Percentiles rank a stretch among this genome's conserved stretches.
These are phyloP conservation scores for Dynastes maya DNA, from an alignment of 2,888 invertebrate genomes.

Conservation along the genomic window DNA sequence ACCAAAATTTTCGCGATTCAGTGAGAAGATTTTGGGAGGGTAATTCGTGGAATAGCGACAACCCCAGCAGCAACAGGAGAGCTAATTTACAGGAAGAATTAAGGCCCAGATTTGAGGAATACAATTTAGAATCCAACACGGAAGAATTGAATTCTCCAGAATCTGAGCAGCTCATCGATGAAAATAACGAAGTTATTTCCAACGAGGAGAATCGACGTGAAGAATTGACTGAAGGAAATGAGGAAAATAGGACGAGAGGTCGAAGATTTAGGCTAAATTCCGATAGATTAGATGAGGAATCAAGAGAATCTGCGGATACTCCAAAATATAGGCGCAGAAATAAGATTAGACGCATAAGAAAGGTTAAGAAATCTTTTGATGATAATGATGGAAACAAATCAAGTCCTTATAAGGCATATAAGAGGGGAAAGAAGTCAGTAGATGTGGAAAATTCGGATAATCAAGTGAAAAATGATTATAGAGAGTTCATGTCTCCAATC, in stretches of 20 bases:
- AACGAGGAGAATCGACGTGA: constrained; percentile 50
- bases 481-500: constrained; percentile 20
- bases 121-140: constrained; percentile 33
- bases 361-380: constrained; percentile 45
- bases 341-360: constrained; percentile 33
- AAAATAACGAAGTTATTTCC: constrained; percentile 34
- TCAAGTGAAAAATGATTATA: constrained; percentile 46
- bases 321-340: constrained; percentile 16
- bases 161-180: constrained; percentile 43
- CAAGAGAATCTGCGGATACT: constrained; percentile 8
- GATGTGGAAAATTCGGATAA: constrained; percentile 58
- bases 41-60: constrained; percentile 49
- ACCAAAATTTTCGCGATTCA: constrained; percentile 52
- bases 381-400: constrained; percentile 9
- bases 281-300: constrained; percentile 52
- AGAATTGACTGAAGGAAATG: constrained; percentile 44
- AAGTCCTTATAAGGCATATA: constrained; percentile 61
- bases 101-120: constrained; percentile 41
- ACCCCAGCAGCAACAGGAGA: not conserved
- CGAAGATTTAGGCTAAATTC: constrained; percentile 47
- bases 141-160: constrained; percentile 41
- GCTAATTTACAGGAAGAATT: constrained; percentile 32
- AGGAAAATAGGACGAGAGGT: constrained; percentile 53
- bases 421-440: constrained; percentile 62
- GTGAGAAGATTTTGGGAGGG: constrained; percentile 57